These are phyloP conservation scores for Ptyas mucosa DNA, from an alignment of 2,113 vertebrate species.

Conservation along the genomic window DNA sequence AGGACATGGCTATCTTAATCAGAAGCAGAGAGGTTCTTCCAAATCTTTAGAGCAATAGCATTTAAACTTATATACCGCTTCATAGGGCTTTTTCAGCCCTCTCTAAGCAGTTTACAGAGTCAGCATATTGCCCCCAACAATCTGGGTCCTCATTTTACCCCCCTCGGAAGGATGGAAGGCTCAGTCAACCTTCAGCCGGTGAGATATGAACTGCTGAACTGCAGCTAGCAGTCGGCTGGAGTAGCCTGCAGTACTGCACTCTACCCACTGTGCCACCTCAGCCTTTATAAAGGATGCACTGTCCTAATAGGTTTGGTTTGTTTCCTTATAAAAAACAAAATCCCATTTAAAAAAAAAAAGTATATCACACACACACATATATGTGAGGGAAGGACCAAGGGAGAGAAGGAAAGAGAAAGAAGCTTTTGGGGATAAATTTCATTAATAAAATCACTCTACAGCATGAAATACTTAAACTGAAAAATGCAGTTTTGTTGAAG, in stretches of 20 bases:
- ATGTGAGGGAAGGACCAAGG: background rate
- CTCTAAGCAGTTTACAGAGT: too few species aligned
- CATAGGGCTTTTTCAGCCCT: too few species aligned
- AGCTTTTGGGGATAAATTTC: background rate
- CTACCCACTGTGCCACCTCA: too few species aligned
- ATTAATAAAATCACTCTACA: constrained; percentile 19
- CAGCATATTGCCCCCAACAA: too few species aligned
- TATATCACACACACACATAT: too few species aligned
- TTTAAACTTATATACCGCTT: too few species aligned
- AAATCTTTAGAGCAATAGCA: background rate
- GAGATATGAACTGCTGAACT: too few species aligned
- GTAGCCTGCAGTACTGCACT: too few species aligned
- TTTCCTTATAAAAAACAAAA: background rate
- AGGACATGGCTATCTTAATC: background rate
- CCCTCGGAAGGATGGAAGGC: too few species aligned
- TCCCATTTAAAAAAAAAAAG: background rate
- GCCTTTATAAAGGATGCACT: background rate
- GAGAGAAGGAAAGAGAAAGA: background rate
- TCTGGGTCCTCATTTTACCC: too few species aligned
- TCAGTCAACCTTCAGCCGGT: too few species aligned
- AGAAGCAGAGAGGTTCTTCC: background rate
- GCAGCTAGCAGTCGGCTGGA: too few species aligned
- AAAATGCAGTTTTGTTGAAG: constrained; percentile 2
- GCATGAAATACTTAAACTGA: constrained; percentile 14
- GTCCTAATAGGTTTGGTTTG: background rate